Base-by-base conservation (phyloP, 2,113 vertebrate genomes). In the Dicerorhinus sumatrensis region DNA sequence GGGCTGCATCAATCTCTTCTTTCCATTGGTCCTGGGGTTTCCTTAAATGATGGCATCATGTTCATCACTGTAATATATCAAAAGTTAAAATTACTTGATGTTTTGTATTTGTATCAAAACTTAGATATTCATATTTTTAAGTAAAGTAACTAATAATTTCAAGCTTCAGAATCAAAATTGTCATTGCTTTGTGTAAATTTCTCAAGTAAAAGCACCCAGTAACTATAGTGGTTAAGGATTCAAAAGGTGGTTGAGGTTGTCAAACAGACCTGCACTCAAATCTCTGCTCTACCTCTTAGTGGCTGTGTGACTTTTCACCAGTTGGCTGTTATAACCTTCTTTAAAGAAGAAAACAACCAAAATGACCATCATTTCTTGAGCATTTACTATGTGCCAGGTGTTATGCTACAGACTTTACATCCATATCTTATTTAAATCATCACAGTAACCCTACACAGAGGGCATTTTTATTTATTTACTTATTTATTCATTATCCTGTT, bases 21-120 rank as follows among this genome's bases (percentile, higher is more conserved):
- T 46, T 80, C 67, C 93, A 51, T 92, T 97, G 89, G 39, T 75
- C 91, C 84, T 56, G 73, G 79, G 91, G 89, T 63, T 97, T 86
- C 94, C 97, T 98, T 99, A 99, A 98, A 99, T 99, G 97, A 99
- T 99, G 96, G 99, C 99, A 96, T 99, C 99, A 0, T 99, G 99
- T 98, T 99, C 99, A 91, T 99, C 99, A 25, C 99, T 99, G 98
- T 70, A 99, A 98, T 0, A 98, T 20, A 97, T 5, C 36, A 97
- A 83, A 80, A 88, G 48, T 9, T 91, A 54, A 60, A 93, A 72
- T 95, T 83, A 98, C 46, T 89, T 80, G 51, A 11, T 11, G 42
- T 91, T 93, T 93, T 91, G 6, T 91, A 67, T 81, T 80, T 72
- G 69, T 65, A 76, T 77, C 39, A 93, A 73, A 82, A 72, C 29